These are phyloP conservation scores for Rousettus madagascariensis DNA, from an alignment of 2,797 vertebrate species.

Conservation along the genomic window DNA sequence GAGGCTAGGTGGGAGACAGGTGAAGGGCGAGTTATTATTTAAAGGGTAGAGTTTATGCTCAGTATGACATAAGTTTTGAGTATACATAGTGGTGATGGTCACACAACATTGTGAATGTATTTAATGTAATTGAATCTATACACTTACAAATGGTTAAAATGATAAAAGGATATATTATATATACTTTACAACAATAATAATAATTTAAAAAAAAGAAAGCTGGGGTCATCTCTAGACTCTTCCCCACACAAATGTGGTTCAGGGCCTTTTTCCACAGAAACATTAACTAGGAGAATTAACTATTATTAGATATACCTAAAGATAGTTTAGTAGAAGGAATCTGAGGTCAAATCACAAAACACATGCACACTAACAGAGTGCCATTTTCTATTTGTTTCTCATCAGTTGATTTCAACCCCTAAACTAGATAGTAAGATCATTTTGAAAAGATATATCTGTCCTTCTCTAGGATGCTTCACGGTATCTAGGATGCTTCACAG, in stretches of 20 bases:
- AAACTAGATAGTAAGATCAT: neutral
- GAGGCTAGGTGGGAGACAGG: neutral
- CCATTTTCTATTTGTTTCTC: neutral
- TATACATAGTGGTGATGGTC: neutral
- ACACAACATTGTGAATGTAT: neutral
- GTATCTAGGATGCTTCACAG: neutral
- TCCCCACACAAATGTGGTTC: neutral
- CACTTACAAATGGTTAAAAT: neutral
- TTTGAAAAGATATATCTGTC: neutral
- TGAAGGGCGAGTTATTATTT: neutral
- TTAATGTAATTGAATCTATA: neutral
- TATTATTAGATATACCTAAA: neutral
- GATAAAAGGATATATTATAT: neutral
- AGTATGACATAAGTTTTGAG: neutral
- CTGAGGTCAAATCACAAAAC: neutral
- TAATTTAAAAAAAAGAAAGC: neutral
- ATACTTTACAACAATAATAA: neutral
- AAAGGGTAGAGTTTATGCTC: neutral
- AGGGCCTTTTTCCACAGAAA: neutral
- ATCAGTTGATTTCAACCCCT: constrained; percentile 3
- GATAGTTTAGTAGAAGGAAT: neutral
- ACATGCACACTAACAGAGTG: neutral
- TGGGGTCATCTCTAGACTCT: neutral
- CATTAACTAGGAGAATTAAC: neutral
- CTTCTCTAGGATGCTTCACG: neutral